A percentile compares a stretch with the other conserved stretches of the same genome.
Evolutionary conservation across 2,113 vertebrate species (phyloP).

Genomic region (Dissostichus mawsoni): DNA sequence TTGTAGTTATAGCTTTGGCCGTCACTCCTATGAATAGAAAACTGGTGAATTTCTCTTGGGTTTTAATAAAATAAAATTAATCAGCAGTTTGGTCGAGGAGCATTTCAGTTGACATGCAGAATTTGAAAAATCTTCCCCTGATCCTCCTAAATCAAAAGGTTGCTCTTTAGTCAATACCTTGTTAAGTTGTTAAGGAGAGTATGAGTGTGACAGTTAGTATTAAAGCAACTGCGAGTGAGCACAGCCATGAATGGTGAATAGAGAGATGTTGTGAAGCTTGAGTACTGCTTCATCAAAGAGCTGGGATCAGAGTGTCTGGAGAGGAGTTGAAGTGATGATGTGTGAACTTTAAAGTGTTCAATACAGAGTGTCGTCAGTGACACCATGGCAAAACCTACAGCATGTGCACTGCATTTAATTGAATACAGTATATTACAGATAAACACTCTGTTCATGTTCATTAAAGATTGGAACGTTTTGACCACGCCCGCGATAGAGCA

Average conservation of each 20-base stretch:
- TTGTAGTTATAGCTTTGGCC: conserved; percentile 8
- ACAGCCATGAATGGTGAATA: neutral
- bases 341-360: neutral
- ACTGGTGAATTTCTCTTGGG: conserved; percentile 1
- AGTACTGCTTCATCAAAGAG: neutral
- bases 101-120: conserved; percentile 22
- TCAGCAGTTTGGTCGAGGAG: neutral
- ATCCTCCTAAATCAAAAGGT: neutral
- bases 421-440: neutral
- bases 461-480: neutral
- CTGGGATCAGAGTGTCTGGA: neutral
- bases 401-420: neutral
- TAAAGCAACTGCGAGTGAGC: neutral
- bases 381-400: neutral
- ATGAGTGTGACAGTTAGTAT: conserved; percentile 7
- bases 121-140: too few species aligned
- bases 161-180: neutral
- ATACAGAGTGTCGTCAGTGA: neutral
- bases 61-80: neutral
- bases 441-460: neutral
- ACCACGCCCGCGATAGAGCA: neutral
- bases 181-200: neutral
- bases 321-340: neutral
- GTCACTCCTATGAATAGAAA: conserved; percentile 29
- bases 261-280: neutral